Evolutionary conservation across 1,140 invertebrate genomes (phyloP), one percentile per base, ranked within the genome.

Genomic region (Akabosia matsudoensis): DNA sequence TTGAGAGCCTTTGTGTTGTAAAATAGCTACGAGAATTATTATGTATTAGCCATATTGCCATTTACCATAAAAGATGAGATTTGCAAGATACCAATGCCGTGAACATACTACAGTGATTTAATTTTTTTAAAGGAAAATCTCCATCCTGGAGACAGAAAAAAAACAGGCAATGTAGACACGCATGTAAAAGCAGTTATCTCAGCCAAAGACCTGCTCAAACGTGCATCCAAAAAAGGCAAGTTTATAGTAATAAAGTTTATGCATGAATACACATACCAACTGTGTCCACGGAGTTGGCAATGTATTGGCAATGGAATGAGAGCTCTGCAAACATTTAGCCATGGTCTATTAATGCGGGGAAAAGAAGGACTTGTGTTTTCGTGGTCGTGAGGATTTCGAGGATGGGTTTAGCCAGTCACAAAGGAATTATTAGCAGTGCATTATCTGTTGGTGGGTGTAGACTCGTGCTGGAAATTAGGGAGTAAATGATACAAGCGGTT

Each of bases 361-460:
- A 67, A 67, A 24, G 61, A 30, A 22, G 24, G 54, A 10, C 54
- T n/a, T n/a, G n/a, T 30, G 61, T 30, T 67, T 31, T 13, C 31
- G 61, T 67, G 61, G 61, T 67, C 61, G 31, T n/a, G 31, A 67
- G 61, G 61, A 67, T 67, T 67, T 67, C n/a, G 13, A 67, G n/a
- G 61, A 67, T 67, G 26, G 31, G 61, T 67, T 67, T 7, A 7
- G 13, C 24, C 54, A 45, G 7, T 45, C 37, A 45, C 37, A 45
- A 18, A 10, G 37, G 37, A 45, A 45, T 45, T 45, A 45, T 45
- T 45, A 45, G 37, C 37, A 45, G 37, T 45, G 18, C 18, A 45
- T 45, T 45, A 45, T 45, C 7, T 45, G 37, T 18, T 18, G 7
- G 7, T 45, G 37, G 7, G 37, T 45, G 37, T 45, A 45, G 37